Conservation (phyloP, 1,140 invertebrate species). For the Drosophila leontia region DNA sequence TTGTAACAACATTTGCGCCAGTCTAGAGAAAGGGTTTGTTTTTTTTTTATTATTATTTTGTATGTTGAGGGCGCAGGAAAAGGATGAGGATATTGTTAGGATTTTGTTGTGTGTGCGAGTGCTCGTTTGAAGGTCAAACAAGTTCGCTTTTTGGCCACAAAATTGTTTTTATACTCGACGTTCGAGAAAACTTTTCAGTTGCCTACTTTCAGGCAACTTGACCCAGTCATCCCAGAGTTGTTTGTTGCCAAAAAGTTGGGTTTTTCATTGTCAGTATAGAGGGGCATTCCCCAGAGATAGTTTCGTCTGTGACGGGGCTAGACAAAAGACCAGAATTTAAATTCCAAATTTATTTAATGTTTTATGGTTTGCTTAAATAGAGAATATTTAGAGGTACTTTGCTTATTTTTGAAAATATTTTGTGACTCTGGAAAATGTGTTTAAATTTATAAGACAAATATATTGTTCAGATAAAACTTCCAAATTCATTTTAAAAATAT, state of each 20-base stretch:
- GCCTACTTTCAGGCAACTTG: conserved; percentile 58
- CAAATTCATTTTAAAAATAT: too few relatives aligned
- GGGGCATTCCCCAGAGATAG: conserved; percentile 7
- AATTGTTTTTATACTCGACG: conserved; percentile 54
- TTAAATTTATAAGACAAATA: not conserved
- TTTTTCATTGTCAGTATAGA: not conserved
- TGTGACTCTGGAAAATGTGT: too few relatives aligned
- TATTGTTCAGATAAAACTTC: too few relatives aligned
- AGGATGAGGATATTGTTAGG: conserved; percentile 8
- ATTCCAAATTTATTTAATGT: not conserved
- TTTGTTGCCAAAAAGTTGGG: conserved; percentile 16
- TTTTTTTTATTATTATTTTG: not conserved
- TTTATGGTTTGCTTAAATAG: not conserved
- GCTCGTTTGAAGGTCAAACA: conserved; percentile 40
- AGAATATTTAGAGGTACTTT: not conserved
- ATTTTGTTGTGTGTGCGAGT: conserved; percentile 17
- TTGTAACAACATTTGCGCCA: conserved; percentile 66
- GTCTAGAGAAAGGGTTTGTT: conserved; percentile 24
- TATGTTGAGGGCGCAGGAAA: not conserved
- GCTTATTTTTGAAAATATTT: not conserved
- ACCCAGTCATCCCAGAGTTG: conserved; percentile 49
- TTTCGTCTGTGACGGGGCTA: not conserved
- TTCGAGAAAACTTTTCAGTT: conserved; percentile 59
- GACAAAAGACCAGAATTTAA: not conserved
- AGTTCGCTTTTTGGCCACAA: conserved; percentile 25